A percentile compares a stretch with the other conserved stretches of the same genome.
Evolutionary conservation across 2,113 vertebrate species (phyloP).

Genomic region (Chloebia gouldiae): DNA sequence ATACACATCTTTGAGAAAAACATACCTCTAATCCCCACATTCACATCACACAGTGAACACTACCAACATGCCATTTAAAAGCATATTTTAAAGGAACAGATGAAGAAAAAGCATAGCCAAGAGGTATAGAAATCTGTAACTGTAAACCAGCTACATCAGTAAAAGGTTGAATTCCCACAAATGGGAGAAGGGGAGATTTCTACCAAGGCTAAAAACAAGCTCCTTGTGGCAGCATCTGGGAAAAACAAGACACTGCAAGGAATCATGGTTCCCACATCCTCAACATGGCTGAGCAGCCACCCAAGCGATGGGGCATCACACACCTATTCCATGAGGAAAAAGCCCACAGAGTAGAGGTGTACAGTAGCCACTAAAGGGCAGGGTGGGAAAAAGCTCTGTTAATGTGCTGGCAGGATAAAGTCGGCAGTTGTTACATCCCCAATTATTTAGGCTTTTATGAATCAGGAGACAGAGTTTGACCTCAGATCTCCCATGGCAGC

Average conservation of each 20-base stretch:
- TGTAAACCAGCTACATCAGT: neutral
- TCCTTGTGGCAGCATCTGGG: neutral
- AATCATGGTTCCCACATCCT: accelerated
- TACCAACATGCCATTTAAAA: neutral
- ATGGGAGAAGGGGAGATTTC: neutral
- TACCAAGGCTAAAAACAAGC: neutral
- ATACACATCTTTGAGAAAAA: neutral
- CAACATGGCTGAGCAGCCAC: neutral
- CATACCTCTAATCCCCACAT: neutral
- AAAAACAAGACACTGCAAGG: neutral
- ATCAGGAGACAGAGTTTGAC: neutral
- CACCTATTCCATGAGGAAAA: neutral
- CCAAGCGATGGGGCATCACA: accelerated
- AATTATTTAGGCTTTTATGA: neutral
- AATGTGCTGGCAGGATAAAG: neutral
- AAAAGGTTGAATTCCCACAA: neutral
- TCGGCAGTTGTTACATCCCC: neutral
- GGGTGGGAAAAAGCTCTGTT: neutral
- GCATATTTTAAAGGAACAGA: neutral
- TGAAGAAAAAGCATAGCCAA: neutral
- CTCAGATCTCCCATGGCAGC: neutral
- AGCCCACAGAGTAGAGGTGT: neutral
- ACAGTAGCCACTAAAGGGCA: neutral
- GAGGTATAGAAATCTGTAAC: neutral
- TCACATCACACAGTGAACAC: neutral